These are phyloP conservation scores for Hypena proboscidalis DNA, from an alignment of 2,888 invertebrate genomes.

Conservation along the genomic window DNA sequence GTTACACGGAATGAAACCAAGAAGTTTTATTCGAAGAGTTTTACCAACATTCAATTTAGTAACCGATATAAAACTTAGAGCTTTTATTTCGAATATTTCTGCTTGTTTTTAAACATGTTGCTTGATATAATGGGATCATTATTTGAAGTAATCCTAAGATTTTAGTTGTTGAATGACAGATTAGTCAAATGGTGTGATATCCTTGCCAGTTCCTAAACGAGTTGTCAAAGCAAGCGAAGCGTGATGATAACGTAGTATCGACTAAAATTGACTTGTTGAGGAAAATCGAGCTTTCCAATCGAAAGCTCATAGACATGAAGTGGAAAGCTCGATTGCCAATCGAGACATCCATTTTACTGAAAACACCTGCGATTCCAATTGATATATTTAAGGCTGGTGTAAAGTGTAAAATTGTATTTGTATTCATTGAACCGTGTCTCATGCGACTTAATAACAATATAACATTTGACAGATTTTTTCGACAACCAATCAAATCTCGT, in stretches of 20 bases:
- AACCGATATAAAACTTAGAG: too few relatives aligned
- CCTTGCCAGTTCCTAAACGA: slow-evolving; percentile 51
- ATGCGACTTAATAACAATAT: too few relatives aligned
- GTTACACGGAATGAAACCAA: too few relatives aligned
- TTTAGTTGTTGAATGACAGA: slow-evolving; percentile 27
- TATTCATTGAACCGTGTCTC: slow-evolving; percentile 17
- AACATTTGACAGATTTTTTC: too few relatives aligned
- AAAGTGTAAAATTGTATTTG: slow-evolving; percentile 5
- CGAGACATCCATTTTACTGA: slow-evolving; percentile 33
- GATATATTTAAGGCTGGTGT: slow-evolving; percentile 22
- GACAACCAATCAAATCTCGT: too few relatives aligned
- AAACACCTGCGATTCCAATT: slow-evolving; percentile 46
- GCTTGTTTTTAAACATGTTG: too few relatives aligned
- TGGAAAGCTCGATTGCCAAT: slow-evolving; percentile 41
- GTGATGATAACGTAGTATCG: slow-evolving; percentile 46
- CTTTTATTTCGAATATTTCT: too few relatives aligned
- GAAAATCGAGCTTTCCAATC: slow-evolving; percentile 51
- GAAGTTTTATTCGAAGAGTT: background rate
- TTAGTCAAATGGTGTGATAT: slow-evolving; percentile 37
- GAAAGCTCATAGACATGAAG: slow-evolving; percentile 43
- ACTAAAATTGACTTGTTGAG: slow-evolving; percentile 43
- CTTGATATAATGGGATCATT: too few relatives aligned
- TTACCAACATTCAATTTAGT: too few relatives aligned
- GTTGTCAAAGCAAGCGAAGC: slow-evolving; percentile 48
- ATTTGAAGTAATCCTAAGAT: too few relatives aligned